Conservation (phyloP, 2,113 vertebrate species). For the Phalacrocorax carbo region DNA sequence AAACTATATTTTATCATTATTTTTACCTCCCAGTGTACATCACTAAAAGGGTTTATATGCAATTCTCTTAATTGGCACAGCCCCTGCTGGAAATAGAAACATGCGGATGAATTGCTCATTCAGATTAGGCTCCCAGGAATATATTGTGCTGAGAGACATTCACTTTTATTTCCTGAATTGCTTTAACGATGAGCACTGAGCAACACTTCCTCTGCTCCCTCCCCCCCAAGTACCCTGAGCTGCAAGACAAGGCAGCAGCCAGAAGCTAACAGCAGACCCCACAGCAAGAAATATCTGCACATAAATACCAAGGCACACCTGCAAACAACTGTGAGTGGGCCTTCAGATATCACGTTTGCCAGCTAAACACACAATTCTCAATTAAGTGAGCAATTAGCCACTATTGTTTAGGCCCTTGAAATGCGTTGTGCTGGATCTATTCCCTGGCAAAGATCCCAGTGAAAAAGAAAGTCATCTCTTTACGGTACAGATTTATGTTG, state of each 20-base stretch:
- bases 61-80: slow-evolving; percentile 67
- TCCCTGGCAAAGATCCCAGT: slow-evolving; percentile 18
- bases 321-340: neutral
- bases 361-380: slow-evolving; percentile 51
- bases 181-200: slow-evolving; percentile 53
- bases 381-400: slow-evolving; percentile 60
- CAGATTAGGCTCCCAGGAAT: slow-evolving; percentile 70
- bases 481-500: slow-evolving; percentile 3
- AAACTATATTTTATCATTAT: slow-evolving; percentile 62
- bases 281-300: neutral
- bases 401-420: slow-evolving; percentile 29
- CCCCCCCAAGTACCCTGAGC: slow-evolving; percentile 4
- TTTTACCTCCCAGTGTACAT: slow-evolving; percentile 61
- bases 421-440: neutral
- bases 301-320: neutral
- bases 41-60: slow-evolving; percentile 62
- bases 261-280: neutral
- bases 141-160: slow-evolving; percentile 67
- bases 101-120: slow-evolving; percentile 61
- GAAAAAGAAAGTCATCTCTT: slow-evolving; percentile 28
- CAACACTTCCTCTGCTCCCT: neutral
- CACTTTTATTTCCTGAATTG: slow-evolving; percentile 70
- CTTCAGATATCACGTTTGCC: slow-evolving; percentile 14
- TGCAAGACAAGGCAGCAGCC: neutral
- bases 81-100: slow-evolving; percentile 70